These are phyloP conservation scores for Kryptolebias ocellatus DNA, from an alignment of 2,797 vertebrate species.

Conservation along the genomic window DNA sequence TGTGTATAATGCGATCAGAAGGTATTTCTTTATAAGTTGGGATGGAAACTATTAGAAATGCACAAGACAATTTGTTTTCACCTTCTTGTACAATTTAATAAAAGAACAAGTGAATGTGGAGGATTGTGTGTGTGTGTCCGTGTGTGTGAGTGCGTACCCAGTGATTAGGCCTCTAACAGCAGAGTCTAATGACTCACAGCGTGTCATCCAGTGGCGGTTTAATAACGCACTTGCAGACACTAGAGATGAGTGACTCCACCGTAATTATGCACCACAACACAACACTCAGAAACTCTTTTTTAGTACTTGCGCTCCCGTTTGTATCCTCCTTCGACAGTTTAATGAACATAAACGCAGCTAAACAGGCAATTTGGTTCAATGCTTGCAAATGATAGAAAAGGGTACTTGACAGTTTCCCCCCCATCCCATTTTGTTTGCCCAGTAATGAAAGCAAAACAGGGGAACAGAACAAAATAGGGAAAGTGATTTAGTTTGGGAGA, in stretches of 20 bases:
- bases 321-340: slow-evolving; percentile 41
- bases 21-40: slow-evolving; percentile 1
- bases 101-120: slow-evolving; percentile 16
- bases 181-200: slow-evolving; percentile 71
- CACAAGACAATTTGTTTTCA: slow-evolving; percentile 10
- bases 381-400: slow-evolving; percentile 5
- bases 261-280: slow-evolving; percentile 74
- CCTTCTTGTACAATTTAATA: slow-evolving; percentile 16
- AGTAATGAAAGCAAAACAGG: slow-evolving; percentile 4
- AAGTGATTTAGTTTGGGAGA: slow-evolving; percentile 42
- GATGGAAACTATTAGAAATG: slow-evolving; percentile 10
- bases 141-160: slow-evolving; percentile 25
- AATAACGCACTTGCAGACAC: slow-evolving; percentile 69
- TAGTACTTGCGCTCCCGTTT: slow-evolving; percentile 11
- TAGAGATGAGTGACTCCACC: slow-evolving; percentile 69
- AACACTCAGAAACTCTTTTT: slow-evolving; percentile 28
- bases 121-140: slow-evolving; percentile 1
- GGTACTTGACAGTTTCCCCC: slow-evolving; percentile 21
- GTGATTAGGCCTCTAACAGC: slow-evolving; percentile 67
- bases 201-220: slow-evolving; percentile 65
- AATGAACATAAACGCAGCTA: slow-evolving; percentile 31
- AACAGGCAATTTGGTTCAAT: slow-evolving; percentile 18
- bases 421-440: slow-evolving; percentile 15
- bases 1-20: no score
- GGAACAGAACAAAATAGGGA: slow-evolving; percentile 5